Percentiles rank a stretch among this genome's conserved stretches.
Evolutionary conservation across 2,888 invertebrate species (phyloP).

Genomic region (Meloe dianella): DNA sequence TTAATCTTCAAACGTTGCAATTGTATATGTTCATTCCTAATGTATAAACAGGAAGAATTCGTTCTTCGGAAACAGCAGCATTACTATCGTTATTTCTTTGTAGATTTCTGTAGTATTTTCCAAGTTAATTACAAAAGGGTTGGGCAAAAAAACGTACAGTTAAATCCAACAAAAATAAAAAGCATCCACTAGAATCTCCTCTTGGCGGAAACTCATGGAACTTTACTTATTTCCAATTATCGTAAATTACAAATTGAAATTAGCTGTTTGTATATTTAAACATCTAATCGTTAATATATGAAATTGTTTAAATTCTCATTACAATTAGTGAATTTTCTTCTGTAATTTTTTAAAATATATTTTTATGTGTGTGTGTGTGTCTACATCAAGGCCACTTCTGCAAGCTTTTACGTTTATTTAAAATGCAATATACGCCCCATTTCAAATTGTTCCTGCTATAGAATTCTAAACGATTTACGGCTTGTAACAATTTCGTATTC

Average conservation of each 20-base stretch:
- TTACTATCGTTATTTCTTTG: slow-evolving; percentile 17
- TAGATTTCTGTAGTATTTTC: neutral
- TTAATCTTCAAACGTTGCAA: neutral
- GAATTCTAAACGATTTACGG: slow-evolving; percentile 10
- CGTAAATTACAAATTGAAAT: slow-evolving; percentile 5
- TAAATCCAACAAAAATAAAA: slow-evolving; percentile 8
- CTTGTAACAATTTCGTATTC: slow-evolving; percentile 1
- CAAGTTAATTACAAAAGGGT: slow-evolving; percentile 45
- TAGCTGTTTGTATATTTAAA: neutral
- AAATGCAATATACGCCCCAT: slow-evolving; percentile 11
- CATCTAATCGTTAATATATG: neutral
- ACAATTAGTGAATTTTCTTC: neutral
- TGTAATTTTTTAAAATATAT: no score
- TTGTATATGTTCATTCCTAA: slow-evolving; percentile 20
- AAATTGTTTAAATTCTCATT: neutral
- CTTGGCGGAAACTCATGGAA: neutral
- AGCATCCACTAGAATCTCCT: neutral
- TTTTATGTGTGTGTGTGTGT: neutral
- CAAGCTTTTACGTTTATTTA: slow-evolving; percentile 9
- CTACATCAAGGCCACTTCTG: slow-evolving; percentile 3
- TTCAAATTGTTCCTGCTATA: slow-evolving; percentile 9
- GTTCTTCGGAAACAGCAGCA: slow-evolving; percentile 38
- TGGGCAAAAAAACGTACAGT: slow-evolving; percentile 36
- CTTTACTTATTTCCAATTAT: neutral
- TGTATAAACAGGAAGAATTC: slow-evolving; percentile 45